A percentile compares a stretch with the other conserved stretches of the same genome.
Conservation (phyloP, 2,888 invertebrate species). For the Podotricha telesiphe region DNA sequence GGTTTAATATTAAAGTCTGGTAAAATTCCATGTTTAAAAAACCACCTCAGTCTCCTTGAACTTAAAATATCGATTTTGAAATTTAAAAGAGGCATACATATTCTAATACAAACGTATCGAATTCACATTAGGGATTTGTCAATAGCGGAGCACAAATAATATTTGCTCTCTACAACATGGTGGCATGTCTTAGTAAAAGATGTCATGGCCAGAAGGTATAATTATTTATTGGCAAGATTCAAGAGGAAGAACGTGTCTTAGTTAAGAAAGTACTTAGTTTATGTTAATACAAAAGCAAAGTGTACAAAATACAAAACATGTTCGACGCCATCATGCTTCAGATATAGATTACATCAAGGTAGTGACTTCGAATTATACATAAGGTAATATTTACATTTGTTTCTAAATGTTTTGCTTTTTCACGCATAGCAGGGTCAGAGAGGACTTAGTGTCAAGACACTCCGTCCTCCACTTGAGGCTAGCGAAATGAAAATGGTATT, state of each 20-base stretch:
- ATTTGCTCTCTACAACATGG: conserved; percentile 1
- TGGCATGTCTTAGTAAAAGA: conserved; percentile 9
- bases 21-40: conserved; percentile 26
- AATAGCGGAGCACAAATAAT: conserved; percentile 5
- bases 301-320: not conserved
- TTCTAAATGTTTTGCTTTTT: too few relatives aligned
- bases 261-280: not conserved
- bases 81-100: conserved; percentile 36
- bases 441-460: too few relatives aligned
- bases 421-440: too few relatives aligned
- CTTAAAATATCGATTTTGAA: conserved; percentile 34
- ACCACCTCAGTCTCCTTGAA: conserved; percentile 40
- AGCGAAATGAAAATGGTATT: too few relatives aligned
- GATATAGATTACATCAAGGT: not conserved
- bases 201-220: conserved; percentile 19
- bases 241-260: not conserved
- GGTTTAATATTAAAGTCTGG: conserved; percentile 15
- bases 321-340: not conserved
- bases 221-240: conserved; percentile 4
- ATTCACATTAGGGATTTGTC: conserved; percentile 24
- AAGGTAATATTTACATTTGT: not conserved
- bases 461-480: too few relatives aligned
- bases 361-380: not conserved
- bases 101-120: conserved; percentile 34
- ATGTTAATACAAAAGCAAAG: not conserved